Evolutionary conservation across 2,888 invertebrate species (phyloP), one percentile per base, ranked within the genome.

Genomic region (Plebejus melissa): DNA sequence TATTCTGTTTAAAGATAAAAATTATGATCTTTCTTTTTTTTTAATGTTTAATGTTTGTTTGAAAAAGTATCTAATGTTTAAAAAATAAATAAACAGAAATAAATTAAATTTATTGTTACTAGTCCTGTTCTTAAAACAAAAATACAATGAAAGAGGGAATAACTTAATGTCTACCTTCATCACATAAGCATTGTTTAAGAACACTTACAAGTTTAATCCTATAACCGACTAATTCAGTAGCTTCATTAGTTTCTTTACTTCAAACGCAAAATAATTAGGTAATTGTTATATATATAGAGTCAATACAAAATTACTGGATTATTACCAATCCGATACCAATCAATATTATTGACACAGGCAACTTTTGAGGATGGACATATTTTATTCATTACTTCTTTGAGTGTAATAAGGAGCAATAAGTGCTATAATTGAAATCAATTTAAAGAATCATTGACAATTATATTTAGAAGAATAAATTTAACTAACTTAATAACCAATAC

Each of bases 171-270:
- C 32, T 65, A 65, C 65, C 32, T 65, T 65, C 65, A 65, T 65
- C 65, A 65, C 65, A 32, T 65, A 65, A 65, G 65, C 65, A 65
- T 16, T 65, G 65, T 36, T 65, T 65, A 36, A 65, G 65, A 65
- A 65, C 65, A 65, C 65, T 65, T 65, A 65, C 65, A 65, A 65
- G 65, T 65, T 36, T 65, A 65, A 65, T 65, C 65, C 13, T 65
- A 65, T 65, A 36, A 65, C 13, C 6, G 1, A 32, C 65, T 65
- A 36, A 36, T 32, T 32, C 65, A 32, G 16, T 65, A 65, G 11
- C 5, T 36, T 16, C 65, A 65, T 65, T 65, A 65, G 32, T 65
- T 65, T 65, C 13, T 65, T 65, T 36, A 32, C 4, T 16, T 65
- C 1, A 65, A 65, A 65, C 36, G 13, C 16, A 16, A 54, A 46